Base-by-base conservation (phyloP, 2,888 invertebrate genomes). In the Xestia rhomboidea region DNA sequence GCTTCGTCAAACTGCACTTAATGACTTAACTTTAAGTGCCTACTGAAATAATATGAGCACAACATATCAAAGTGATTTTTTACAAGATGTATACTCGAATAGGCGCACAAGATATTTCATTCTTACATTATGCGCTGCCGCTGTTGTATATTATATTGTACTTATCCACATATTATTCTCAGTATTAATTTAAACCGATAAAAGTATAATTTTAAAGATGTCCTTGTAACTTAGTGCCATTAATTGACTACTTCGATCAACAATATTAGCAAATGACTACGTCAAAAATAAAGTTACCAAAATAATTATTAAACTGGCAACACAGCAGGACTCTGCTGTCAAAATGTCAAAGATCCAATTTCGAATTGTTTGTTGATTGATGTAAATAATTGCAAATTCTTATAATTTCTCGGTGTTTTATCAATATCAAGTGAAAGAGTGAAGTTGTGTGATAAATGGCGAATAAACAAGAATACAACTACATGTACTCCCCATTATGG, bases 401-500 rank as follows among this genome's bases (percentile, higher is more conserved):
- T 2, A 0, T 51, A 7, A 1, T 24, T 27, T 24, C 13, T 13
- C 2, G 6, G 18, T 54, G 57, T 49, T 57, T 70, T 13, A 41
- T 10, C 2, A 27, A 0, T 62, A 27, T 1, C 44, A 21, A 62
- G 64, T 74, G 66, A 21, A 27, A 46, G 30, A 21, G 41, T 64
- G 64, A 34, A 24, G 2, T 54, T 30, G 68, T 69, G 49, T 66
- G 13, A 24, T 34, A 66, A 84, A 89, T 85, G 81, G 91, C 90
- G 87, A 81, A 73, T 60, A 90, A 85, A 68, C 88, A 76, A 68
- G 86, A 80, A 57, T 94, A 92, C 81, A 82, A 90, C 13, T 95
- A 93, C 68, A 88, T 78, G 21, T 95, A 95, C 76, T 88, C 91
- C 4, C 93, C 93, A 21, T 79, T 95, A 66, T 82, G 88, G 83